phyloP scores from a whole-genome alignment of 2,888 invertebrate genomes.

The Tetrapedia diversipes region DNA sequence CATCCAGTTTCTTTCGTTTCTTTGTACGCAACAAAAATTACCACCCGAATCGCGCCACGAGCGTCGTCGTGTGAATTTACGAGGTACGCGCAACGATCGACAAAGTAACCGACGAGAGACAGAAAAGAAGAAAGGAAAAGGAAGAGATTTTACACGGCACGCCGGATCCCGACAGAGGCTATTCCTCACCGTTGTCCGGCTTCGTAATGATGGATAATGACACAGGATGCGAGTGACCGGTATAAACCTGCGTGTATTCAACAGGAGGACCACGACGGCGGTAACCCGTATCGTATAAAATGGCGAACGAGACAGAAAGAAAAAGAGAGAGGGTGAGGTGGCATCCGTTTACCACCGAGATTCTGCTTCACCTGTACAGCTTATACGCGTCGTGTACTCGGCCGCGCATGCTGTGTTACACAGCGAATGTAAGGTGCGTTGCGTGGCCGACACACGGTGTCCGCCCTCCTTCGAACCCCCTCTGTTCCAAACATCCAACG shows the following conservation, averaged over 20 bases:
- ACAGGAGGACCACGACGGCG: conserved; percentile 44
- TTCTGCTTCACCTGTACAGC: conserved; percentile 56
- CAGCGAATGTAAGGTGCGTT: conserved; percentile 45
- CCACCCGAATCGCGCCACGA: neutral
- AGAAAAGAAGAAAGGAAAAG: conserved; percentile 20
- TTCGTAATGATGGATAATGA: conserved; percentile 69
- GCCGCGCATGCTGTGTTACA: conserved; percentile 52
- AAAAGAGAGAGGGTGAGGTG: conserved; percentile 36
- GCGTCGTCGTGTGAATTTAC: conserved; percentile 39
- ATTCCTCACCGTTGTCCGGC: conserved; percentile 66
- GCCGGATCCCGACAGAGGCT: conserved; percentile 41
- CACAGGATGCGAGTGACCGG: conserved; percentile 65
- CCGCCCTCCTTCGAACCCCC: conserved; percentile 4
- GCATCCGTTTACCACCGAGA: conserved; percentile 63
- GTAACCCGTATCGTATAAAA: conserved; percentile 63
- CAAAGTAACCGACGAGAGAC: conserved; percentile 11
- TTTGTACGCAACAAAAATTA: neutral
- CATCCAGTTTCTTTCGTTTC: neutral
- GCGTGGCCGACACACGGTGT: conserved; percentile 3
- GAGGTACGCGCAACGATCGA: conserved; percentile 21
- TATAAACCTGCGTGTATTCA: conserved; percentile 49
- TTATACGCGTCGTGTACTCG: conserved; percentile 49
- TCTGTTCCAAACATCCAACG: conserved; percentile 9
- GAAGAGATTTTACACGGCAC: conserved; percentile 55
- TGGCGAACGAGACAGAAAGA: conserved; percentile 35